These are phyloP conservation scores for Hypomecis atomaria DNA, from an alignment of 2,888 invertebrate genomes.

Conservation along the genomic window DNA sequence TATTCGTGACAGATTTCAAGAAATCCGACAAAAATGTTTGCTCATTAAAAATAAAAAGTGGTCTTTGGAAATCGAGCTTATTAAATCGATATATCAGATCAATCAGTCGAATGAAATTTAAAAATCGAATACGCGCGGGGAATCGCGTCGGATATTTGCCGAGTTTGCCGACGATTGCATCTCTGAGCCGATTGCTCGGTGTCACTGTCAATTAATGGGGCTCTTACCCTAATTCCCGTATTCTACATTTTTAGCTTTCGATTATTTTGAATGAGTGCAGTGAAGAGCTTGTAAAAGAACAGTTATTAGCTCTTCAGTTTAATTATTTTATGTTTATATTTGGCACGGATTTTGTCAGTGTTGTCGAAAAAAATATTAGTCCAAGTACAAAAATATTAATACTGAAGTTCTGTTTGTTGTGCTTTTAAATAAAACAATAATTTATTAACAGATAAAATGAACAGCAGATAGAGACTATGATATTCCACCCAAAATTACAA, in stretches of 20 bases:
- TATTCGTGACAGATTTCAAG: conserved; percentile 28
- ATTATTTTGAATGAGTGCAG: background rate
- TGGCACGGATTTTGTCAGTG: no score
- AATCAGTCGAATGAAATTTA: conserved; percentile 53
- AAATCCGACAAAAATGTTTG: conserved; percentile 43
- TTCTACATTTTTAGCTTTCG: conserved; percentile 12
- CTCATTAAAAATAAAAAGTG: conserved; percentile 58
- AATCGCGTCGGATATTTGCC: conserved; percentile 49
- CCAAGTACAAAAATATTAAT: no score
- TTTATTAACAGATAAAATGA: no score
- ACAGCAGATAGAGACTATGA: no score
- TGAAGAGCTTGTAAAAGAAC: background rate
- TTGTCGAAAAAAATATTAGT: no score
- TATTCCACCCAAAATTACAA: no score
- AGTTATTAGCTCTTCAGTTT: background rate
- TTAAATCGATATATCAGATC: conserved; percentile 54
- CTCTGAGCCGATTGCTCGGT: conserved; percentile 46
- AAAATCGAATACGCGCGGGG: conserved; percentile 32
- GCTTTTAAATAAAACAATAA: no score
- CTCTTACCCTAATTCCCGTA: conserved; percentile 48
- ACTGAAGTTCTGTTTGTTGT: no score
- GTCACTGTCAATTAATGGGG: conserved; percentile 49
- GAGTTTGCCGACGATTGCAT: conserved; percentile 34
- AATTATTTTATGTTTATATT: no score
- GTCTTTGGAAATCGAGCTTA: conserved; percentile 44